Conservation (phyloP, 2,113 vertebrate genomes). For the Tyrannus savana region DNA sequence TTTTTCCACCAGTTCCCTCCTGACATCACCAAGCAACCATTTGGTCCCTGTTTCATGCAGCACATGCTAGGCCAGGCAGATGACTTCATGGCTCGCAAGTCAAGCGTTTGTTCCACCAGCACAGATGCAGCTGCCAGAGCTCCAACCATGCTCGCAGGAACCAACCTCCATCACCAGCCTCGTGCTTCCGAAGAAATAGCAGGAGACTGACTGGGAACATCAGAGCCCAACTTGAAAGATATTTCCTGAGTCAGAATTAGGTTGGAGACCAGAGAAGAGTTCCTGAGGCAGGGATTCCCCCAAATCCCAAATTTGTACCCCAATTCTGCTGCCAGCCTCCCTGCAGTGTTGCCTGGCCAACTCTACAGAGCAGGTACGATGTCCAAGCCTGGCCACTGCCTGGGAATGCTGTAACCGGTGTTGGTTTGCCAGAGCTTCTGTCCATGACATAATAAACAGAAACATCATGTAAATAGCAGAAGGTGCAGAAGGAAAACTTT, state of each 20-base stretch:
- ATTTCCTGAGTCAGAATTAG: neutral
- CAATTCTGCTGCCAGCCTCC: neutral
- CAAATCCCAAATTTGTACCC: neutral
- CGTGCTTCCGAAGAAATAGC: neutral
- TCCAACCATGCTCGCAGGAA: accelerated
- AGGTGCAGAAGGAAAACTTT: neutral
- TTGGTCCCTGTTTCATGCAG: slow-evolving; percentile 12
- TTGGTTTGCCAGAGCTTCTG: neutral
- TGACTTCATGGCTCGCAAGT: neutral
- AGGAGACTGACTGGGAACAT: neutral
- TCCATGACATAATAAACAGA: neutral
- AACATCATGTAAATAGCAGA: neutral
- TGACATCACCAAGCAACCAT: slow-evolving; percentile 41
- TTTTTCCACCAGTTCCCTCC: slow-evolving; percentile 27
- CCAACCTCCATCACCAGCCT: neutral
- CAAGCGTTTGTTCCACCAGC: neutral
- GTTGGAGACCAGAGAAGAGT: neutral
- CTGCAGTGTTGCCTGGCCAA: accelerated
- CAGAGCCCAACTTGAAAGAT: neutral
- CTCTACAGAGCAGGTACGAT: neutral
- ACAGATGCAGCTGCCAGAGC: neutral
- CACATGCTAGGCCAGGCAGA: neutral
- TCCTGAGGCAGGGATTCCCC: neutral
- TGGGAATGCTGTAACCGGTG: neutral
- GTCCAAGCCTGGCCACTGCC: neutral